Evolutionary conservation across 1,140 invertebrate genomes (phyloP), one percentile per base, ranked within the genome.

Genomic region (Leptopilina clavipes): DNA sequence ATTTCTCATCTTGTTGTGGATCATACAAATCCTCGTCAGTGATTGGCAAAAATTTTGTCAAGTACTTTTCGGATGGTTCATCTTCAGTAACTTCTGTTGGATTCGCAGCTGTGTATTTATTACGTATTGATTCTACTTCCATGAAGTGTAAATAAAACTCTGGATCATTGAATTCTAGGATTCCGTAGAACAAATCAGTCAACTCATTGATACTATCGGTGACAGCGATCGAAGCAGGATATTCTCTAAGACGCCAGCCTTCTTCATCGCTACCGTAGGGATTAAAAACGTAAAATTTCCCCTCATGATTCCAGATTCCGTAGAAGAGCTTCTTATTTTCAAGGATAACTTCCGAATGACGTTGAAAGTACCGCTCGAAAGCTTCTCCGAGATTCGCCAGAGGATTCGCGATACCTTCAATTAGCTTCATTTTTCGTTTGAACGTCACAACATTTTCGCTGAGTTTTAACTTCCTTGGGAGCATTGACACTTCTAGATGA

Each of bases 271-370:
- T 79, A 0, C 90, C 90, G 19, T 91, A 90, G 43, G 87, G 83
- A 84, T 91, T 90, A 18, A 91, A 88, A 0, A 89, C 5, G 37
- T 78, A 85, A 71, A 83, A 90, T 14, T 81, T 78, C 0, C 72
- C 73, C 43, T 76, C 74, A 0, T 81, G 44, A 18, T 84, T 87
- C 86, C 86, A 90, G 31, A 90, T 65, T 0, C 79, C 82, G 14
- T 88, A 91, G 72, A 83, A 84, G 19, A 89, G 72, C 7, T 76
- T 78, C 7, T 84, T 86, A 74, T 88, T 88, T 75, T 90, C 89
- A 9, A 91, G 43, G 0, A 90, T 74, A 10, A 87, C 14, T 70
- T 88, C 79, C 25, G 81, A 18, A 9, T 83, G 85, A 10, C 72
- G 54, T 18, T 85, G 52, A 25, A 90, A 89, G 48, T 86, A 89